phyloP scores from a whole-genome alignment of 1,140 invertebrate species.

The Marisa cornuarietis region DNA sequence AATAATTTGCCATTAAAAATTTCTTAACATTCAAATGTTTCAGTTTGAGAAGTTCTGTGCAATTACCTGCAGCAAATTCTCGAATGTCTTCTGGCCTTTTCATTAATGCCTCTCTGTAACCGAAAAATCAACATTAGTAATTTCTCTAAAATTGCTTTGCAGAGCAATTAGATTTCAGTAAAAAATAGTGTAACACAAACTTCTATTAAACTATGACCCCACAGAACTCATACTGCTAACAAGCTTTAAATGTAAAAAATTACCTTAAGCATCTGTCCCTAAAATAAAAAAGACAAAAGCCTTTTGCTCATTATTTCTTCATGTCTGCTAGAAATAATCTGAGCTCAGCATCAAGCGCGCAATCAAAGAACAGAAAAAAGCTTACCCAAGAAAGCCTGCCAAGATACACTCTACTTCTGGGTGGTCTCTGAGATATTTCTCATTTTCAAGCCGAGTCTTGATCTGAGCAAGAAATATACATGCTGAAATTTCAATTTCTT shows the following conservation, averaged over 20 bases:
- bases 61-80: slow-evolving; percentile 62
- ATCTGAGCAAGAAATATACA: slow-evolving; percentile 44
- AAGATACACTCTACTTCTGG: slow-evolving; percentile 63
- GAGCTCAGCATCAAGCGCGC: neutral
- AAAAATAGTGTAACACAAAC: too few species aligned
- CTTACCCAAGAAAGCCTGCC: slow-evolving; percentile 60
- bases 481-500: too few species aligned
- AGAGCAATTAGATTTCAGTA: neutral
- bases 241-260: too few species aligned
- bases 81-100: slow-evolving; percentile 58
- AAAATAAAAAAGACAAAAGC: too few species aligned
- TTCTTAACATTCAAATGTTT: neutral
- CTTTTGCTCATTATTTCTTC: too few species aligned
- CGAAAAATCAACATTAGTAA: slow-evolving; percentile 23
- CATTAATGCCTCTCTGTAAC: slow-evolving; percentile 54
- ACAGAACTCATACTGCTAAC: too few species aligned
- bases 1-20: neutral
- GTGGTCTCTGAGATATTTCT: slow-evolving; percentile 60
- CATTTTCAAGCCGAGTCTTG: slow-evolving; percentile 60
- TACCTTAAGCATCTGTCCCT: too few species aligned
- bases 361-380: neutral
- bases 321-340: too few species aligned
- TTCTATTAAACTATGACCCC: too few species aligned
- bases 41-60: slow-evolving; percentile 1
- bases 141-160: neutral